phyloP scores from a whole-genome alignment of 1,140 invertebrate genomes.

The Trachymyrmex septentrionalis region DNA sequence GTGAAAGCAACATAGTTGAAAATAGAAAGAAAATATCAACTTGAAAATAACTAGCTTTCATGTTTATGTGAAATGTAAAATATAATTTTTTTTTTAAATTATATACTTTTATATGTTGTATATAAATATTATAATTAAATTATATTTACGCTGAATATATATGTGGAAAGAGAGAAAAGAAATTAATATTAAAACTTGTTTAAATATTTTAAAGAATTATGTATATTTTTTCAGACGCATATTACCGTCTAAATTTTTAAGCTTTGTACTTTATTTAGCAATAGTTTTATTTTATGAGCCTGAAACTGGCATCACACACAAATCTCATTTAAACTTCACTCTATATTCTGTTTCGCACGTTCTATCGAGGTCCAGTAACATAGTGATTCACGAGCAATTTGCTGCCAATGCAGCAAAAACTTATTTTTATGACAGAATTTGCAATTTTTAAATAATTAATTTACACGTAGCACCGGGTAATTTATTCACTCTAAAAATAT shows the following conservation, averaged over 20 bases:
- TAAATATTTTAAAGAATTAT: not conserved
- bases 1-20: conserved; percentile 43
- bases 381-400: conserved; percentile 68
- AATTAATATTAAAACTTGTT: not conserved
- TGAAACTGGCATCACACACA: not conserved
- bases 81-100: not conserved
- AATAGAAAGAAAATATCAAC: conserved; percentile 56
- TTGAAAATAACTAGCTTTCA: conserved; percentile 47
- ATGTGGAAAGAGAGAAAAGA: not conserved
- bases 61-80: not conserved
- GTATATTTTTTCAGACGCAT: not conserved
- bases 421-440: conserved; percentile 65
- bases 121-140: not conserved
- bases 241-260: conserved; percentile 13
- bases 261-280: conserved; percentile 10
- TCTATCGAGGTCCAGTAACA: conserved; percentile 39
- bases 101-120: not conserved
- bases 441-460: conserved; percentile 71
- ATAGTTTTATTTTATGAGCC: conserved; percentile 33
- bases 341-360: conserved; percentile 61
- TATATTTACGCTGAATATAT: not conserved
- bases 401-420: conserved; percentile 7
- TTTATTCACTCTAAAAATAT: conserved; percentile 45
- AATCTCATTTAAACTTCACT: conserved; percentile 48
- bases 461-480: conserved; percentile 24